Evolutionary conservation across 2,797 vertebrate species (phyloP), one percentile per base, ranked within the genome.

Genomic region (Phataginus tetradactyla): DNA sequence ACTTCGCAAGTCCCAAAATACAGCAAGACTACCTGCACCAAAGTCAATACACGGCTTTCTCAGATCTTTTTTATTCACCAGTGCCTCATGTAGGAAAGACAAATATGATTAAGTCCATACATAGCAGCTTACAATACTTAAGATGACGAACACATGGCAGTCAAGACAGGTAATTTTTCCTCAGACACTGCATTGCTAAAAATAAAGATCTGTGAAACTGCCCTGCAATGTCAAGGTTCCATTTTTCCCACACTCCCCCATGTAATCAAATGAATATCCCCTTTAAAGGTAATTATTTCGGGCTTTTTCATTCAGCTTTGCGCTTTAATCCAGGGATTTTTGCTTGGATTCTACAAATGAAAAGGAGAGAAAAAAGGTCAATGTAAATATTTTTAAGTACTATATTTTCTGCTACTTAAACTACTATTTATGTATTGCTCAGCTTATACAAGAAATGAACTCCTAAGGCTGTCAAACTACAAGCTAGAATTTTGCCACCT

Each of bases 301-400:
- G 90, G 87, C 57, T 71, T 98, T 95, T 98, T 99, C 99, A 99
- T 96, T 99, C 99, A 0, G 99, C 59, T 98, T 99, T 99, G 93
- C 99, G 99, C 98, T 99, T 99, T 98, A 99, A 98, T 87, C 99
- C 99, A 4, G 99, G 99, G 87, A 99, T 99, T 98, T 99, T 99
- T 53, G 99, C 99, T 99, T 99, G 99, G 98, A 99, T 98, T 99
- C 99, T 99, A 96, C 34, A 98, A 97, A 79, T 42, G 93, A 74
- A 90, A 88, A 93, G 18, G 90, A 71, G 23, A 32, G 4, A 61
- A 17, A 88, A 91, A 90, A 83, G 20, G 53, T 93, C 61, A 97
- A 45, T 86, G 61, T 74, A 64, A 84, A 83, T 64, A 96, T 21
- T 83, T 42, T 68, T 39, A 49, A 39, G 72, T 37, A 45, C 55